These are phyloP conservation scores for Arbacia lixula DNA, from an alignment of 53 echinoderm and acorn worm genomes.

Conservation along the genomic window DNA sequence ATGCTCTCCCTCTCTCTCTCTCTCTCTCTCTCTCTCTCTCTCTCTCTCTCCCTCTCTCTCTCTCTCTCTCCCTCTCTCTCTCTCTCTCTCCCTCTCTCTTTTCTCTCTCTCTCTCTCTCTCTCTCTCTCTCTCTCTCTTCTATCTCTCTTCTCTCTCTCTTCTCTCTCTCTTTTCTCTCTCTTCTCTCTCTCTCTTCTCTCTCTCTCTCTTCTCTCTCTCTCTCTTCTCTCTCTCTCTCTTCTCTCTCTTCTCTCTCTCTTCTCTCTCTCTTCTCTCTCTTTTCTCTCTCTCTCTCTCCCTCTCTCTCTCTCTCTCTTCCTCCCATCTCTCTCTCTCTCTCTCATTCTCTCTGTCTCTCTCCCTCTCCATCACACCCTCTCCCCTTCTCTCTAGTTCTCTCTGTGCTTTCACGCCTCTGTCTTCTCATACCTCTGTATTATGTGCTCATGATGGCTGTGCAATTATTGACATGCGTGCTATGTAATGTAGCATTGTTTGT, in stretches of 20 bases:
- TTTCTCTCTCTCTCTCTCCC: not conserved
- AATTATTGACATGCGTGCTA: too few species aligned
- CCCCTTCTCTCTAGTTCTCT: not conserved
- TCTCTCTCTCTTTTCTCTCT: not conserved
- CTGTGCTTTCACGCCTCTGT: not conserved
- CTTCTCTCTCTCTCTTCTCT: not conserved
- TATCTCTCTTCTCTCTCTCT: not conserved
- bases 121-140: not conserved
- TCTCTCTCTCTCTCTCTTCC: not conserved
- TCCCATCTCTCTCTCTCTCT: not conserved
- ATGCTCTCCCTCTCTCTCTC: too few species aligned
- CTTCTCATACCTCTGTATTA: too few species aligned
- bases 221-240: conserved; percentile 1
- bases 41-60: not conserved
- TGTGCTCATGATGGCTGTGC: too few species aligned
- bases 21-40: not conserved
- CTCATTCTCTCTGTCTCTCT: too few species aligned
- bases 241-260: not conserved
- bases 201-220: not conserved
- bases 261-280: not conserved
- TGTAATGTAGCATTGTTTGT: too few species aligned
- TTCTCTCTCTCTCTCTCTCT: not conserved
- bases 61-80: not conserved
- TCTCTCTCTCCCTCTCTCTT: not conserved
- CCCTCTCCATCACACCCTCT: not conserved